phyloP scores from a whole-genome alignment of 2,888 invertebrate genomes.

The Geophilus truncorum region DNA sequence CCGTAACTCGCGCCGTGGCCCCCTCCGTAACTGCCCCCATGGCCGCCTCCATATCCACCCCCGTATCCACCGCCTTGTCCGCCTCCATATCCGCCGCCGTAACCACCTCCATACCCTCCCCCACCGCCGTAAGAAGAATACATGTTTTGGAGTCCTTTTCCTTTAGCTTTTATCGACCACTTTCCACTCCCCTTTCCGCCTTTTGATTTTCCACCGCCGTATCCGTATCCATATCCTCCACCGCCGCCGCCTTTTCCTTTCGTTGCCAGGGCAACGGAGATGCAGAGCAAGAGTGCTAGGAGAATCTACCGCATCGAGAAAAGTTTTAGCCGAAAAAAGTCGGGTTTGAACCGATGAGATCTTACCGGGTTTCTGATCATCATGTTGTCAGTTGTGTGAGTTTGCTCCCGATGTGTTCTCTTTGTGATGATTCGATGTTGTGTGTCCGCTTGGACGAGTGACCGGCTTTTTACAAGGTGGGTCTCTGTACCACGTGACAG shows the following conservation, averaged over 20 bases:
- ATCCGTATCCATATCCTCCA: background rate
- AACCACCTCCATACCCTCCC: background rate
- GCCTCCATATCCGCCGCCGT: background rate
- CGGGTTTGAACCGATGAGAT: background rate
- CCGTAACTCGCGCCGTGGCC: too few relatives aligned
- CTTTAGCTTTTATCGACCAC: slow-evolving; percentile 6
- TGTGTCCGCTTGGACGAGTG: background rate
- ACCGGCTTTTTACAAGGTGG: background rate
- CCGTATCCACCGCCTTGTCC: background rate
- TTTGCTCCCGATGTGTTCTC: background rate
- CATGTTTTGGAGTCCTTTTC: background rate
- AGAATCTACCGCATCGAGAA: background rate
- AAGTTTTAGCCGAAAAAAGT: too few relatives aligned
- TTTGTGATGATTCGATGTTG: background rate
- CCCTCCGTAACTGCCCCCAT: background rate
- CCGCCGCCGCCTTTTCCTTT: background rate
- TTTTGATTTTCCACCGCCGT: background rate
- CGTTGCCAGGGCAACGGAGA: background rate
- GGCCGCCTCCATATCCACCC: background rate
- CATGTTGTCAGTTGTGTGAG: background rate
- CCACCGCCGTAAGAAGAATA: too few relatives aligned
- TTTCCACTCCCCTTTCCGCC: background rate
- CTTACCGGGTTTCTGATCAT: background rate
- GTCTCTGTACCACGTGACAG: background rate
- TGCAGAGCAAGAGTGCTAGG: background rate